Conservation (phyloP, 35 echinoderm and acorn worm species). For the Antedon bifida region DNA sequence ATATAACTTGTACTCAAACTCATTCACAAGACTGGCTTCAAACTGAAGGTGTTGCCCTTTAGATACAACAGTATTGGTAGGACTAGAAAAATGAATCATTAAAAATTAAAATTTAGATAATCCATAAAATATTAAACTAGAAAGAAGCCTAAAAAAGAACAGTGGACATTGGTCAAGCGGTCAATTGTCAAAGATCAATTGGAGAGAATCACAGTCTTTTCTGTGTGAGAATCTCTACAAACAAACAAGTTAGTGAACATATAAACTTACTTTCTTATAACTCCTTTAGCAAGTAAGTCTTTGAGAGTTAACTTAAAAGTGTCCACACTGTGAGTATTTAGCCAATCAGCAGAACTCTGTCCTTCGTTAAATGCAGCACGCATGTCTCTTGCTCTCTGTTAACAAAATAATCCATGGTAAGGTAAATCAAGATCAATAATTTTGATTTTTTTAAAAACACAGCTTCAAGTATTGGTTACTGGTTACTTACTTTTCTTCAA, state of each 20-base stretch:
- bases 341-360: conserved; percentile 81
- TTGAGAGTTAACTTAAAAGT: conserved; percentile 80
- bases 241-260: no score
- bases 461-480: no score
- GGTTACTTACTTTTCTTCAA: no score
- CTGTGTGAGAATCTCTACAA: no score
- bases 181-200: no score
- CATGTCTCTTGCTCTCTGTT: conserved; percentile 87
- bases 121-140: background rate
- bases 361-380: conserved; percentile 91
- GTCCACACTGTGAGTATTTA: conserved; percentile 60
- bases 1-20: conserved; percentile 97
- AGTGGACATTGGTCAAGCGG: no score
- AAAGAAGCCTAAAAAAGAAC: no score
- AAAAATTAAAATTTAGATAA: background rate
- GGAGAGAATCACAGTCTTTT: no score
- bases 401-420: background rate
- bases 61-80: conserved; percentile 16
- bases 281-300: conserved; percentile 57
- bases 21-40: conserved; percentile 97
- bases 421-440: no score
- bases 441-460: no score
- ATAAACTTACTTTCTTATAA: conserved; percentile 52
- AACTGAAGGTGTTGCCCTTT: conserved; percentile 65
- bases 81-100: conserved; percentile 5